Evolutionary conservation across 2,888 invertebrate genomes (phyloP), one percentile per base, ranked within the genome.

Genomic region (Phania funesta): DNA sequence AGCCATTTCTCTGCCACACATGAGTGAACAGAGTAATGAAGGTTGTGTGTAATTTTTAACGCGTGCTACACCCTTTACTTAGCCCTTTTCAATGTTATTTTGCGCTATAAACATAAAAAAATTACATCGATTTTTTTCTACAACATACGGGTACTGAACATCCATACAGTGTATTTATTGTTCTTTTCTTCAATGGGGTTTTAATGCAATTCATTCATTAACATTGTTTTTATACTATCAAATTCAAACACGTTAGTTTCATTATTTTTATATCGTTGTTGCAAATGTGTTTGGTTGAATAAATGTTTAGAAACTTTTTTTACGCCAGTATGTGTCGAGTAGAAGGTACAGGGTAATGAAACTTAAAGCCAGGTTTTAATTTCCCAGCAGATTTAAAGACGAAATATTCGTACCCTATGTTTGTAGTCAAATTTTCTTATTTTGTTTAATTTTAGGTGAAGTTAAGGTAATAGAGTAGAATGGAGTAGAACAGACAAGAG

Each of bases 81-180:
- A 32, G 3, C 20, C 1, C n/a, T 3, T 9, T 50, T 11, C 9
- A 3, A 5, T 0, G n/a, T 2, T 18, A 2, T n/a, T 32, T 48
- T 64, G n/a, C 48, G 58, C 20, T n/a, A n/a, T 3, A 13, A 41
- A 41, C 38, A 41, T 29, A 44, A 26, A 60, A 24, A 26, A n/a
- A n/a, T n/a, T 38, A 44, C 18, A 44, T 62, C 26, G 26, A 62
- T 62, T 41, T 60, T 41, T 41, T 4, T 48, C 8, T n/a, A 38
- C n/a, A 38, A 32, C 32, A 32, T 32, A 13, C 13, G 13, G 3
- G n/a, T 13, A 26, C 26, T 20, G 3, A 9, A 44, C 8, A 44
- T 20, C 18, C 7, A 44, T 20, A 8, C 3, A n/a, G 44, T 32
- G 9, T 32, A 38, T 13, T n/a, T 11, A n/a, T n/a, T n/a, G n/a